Base-by-base conservation (phyloP, 2,888 invertebrate species). In the Trichopria drosophilae region DNA sequence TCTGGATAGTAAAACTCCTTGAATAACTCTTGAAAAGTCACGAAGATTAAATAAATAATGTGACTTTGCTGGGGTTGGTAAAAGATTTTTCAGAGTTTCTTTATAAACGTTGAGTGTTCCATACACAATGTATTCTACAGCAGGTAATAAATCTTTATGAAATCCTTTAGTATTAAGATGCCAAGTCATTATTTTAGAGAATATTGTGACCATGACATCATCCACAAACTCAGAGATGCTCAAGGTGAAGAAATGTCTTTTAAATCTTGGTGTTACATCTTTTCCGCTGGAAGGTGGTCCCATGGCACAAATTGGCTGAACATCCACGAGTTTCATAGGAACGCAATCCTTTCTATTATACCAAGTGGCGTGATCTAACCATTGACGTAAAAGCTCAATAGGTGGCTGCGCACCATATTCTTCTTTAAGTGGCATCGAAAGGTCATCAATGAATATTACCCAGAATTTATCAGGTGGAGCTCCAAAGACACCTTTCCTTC, bases 11-110 rank as follows among this genome's bases (percentile, higher is more conserved):
- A 95, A 75, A 1, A 96, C 88, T 4, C 96, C 96, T 85, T 90
- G 81, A 64, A 97, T 88, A 16, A 97, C 95, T 65, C 94, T 82
- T 1, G 93, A 88, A 75, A 95, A 95, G 73, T 97, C 96, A 62
- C 95, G 80, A 60, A 96, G 79, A 78, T 95, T 96, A 76, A 97
- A 97, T 6, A 95, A 82, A 73, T 97, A 96, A 77, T 96, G 96
- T 2, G 91, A 93, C 73, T 96, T 96, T 1, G 90, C 82, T 0
- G 96, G 96, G 0, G 94, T 96, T 0, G 96, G 96, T 39, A 96
- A 76, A 48, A 97, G 81, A 73, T 87, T 84, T 19, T 81, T 69
- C 48, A 87, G 82, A 22, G 92, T 90, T 64, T 85, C 81, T 69
- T 92, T 91, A 73, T 94, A 96, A 6, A 96, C 84, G 56, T 87